A percentile compares a stretch with the other conserved stretches of the same genome.
These are phyloP conservation scores for Mylabris sibirica DNA, from an alignment of 2,888 invertebrate species.

Conservation along the genomic window DNA sequence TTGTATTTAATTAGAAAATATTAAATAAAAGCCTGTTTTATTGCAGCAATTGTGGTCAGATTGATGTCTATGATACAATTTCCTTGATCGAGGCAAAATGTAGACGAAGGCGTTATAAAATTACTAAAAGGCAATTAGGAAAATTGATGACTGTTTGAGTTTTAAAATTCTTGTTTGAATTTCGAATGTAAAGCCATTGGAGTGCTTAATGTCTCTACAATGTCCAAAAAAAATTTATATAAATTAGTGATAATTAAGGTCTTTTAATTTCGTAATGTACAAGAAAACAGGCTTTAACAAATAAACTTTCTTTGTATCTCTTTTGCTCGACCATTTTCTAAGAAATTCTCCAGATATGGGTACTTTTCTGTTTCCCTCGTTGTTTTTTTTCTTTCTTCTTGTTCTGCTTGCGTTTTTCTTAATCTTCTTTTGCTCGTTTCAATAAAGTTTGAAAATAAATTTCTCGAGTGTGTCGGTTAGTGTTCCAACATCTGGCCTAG, in stretches of 20 bases:
- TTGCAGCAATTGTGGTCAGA: background rate
- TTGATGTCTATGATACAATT: conserved; percentile 7
- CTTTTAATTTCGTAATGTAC: background rate
- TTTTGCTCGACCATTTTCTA: background rate
- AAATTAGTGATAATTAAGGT: conserved; percentile 19
- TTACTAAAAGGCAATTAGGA: conserved; percentile 7
- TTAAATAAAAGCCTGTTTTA: background rate
- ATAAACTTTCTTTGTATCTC: background rate
- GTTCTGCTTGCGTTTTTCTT: conserved; percentile 18
- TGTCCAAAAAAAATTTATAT: conserved; percentile 5
- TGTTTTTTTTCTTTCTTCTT: conserved; percentile 9
- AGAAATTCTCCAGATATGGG: conserved; percentile 7
- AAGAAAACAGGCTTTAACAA: conserved; percentile 2
- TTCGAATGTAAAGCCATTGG: conserved; percentile 5
- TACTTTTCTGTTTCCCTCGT: background rate
- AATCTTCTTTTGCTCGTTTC: conserved; percentile 17
- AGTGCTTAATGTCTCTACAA: background rate
- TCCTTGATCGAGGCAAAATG: background rate
- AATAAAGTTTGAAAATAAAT: conserved; percentile 18
- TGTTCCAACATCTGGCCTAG: conserved; percentile 26
- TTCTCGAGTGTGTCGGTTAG: conserved; percentile 24
- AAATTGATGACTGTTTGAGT: conserved; percentile 13
- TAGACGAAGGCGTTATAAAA: background rate
- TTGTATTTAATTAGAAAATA: background rate
- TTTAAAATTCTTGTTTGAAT: conserved; percentile 1